Evolutionary conservation across 1,140 invertebrate genomes (phyloP), one percentile per base, ranked within the genome.

Genomic region (Drosophila truncata): DNA sequence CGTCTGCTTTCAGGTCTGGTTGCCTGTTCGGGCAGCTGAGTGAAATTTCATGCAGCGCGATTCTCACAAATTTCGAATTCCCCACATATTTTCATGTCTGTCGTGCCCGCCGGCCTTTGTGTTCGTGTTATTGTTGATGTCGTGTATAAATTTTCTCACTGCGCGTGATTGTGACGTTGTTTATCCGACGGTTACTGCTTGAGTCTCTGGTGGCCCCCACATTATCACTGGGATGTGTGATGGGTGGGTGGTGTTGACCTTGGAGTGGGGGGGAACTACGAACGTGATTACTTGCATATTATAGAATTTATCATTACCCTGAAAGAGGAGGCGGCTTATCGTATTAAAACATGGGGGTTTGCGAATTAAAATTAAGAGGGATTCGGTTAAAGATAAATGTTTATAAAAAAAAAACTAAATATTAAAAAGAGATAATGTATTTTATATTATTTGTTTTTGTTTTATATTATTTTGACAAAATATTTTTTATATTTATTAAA

Each of bases 1-100:
- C 79, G 84, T 88, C 84, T 80, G 80, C 72, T 83, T 78, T 78
- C 75, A 54, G 54, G 79, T 80, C 83, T 87, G 83, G 27, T 87
- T 63, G 84, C 83, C 83, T 87, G 83, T 87, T 87, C 83, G 67
- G 80, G 84, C 76, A 77, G 78, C 76, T 88, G 85, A 90, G 82
- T 91, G 90, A 90, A 86, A 90, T 91, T 86, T 85, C 85, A 91
- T 91, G 90, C 91, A 91, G 80, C 76, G 85, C 85, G 65, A 86
- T 91, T 91, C 85, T 86, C 78, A 91, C 67, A 91, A 86, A 84
- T 91, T 91, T 91, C 73, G 76, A 90, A 91, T 91, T 91, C 90
- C 86, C 90, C 82, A 58, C 83, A 87, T 87, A 82, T 55, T 87
- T 87, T 73, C 67, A 64, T 87, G 82, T 78, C 79, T 87, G 82